Evolutionary conservation across 2,113 vertebrate species (phyloP).

Genomic region (Plestiodon gilberti): DNA sequence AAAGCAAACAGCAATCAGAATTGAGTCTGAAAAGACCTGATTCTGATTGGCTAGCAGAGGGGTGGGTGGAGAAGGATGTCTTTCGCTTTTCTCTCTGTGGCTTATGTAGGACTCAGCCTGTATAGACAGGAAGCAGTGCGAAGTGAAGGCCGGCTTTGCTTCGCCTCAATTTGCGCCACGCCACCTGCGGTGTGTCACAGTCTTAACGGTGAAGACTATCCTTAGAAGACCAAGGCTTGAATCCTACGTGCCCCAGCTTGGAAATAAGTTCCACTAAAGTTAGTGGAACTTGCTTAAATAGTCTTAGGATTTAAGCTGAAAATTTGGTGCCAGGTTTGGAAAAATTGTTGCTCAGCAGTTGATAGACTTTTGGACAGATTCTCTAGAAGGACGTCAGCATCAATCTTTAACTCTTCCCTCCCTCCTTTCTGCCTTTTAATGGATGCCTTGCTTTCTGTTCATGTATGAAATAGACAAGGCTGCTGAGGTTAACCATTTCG

Average conservation of each 20-base stretch:
- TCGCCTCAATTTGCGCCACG: too few species aligned
- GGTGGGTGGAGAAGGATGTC: too few species aligned
- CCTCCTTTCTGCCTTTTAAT: constrained; percentile 10
- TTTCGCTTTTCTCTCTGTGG: too few species aligned
- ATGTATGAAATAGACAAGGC: constrained; percentile 32
- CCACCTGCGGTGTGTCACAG: too few species aligned
- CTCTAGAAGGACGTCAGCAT: background rate
- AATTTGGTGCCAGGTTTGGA: background rate
- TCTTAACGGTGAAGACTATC: background rate
- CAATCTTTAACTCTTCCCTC: background rate
- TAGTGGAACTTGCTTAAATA: background rate
- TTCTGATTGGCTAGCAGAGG: too few species aligned
- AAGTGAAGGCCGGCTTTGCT: too few species aligned
- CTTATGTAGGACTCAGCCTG: too few species aligned
- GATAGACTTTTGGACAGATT: background rate
- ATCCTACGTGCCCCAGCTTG: background rate
- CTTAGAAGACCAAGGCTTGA: background rate
- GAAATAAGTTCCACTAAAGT: background rate
- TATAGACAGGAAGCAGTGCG: too few species aligned
- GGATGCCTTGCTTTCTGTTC: background rate
- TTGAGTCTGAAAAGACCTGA: too few species aligned
- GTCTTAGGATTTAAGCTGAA: background rate
- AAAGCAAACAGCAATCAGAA: too few species aligned
- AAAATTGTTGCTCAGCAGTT: background rate
- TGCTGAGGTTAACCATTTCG: background rate